Percentiles rank a stretch among this genome's conserved stretches.
Conservation (phyloP, 2,113 vertebrate species). For the Bolborhynchus lineola region DNA sequence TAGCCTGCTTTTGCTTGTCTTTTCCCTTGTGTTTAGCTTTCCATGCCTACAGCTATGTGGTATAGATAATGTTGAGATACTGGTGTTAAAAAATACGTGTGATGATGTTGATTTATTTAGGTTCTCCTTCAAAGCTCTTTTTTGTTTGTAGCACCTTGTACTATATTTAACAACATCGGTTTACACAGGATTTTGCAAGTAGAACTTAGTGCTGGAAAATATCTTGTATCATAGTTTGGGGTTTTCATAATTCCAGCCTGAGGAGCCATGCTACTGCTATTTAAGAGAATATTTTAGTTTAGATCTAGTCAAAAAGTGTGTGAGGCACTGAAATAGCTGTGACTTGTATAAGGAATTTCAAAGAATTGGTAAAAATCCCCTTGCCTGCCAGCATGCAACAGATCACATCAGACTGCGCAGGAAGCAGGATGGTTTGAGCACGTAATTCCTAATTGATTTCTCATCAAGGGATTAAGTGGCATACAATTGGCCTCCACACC, state of each 20-base stretch:
- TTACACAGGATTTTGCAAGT: not conserved
- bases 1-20: not conserved
- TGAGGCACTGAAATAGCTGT: not conserved
- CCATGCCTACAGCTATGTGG: not conserved
- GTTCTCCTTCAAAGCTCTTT: not conserved
- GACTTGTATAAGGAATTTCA: not conserved
- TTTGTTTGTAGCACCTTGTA: not conserved
- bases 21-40: not conserved
- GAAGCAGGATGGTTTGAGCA: slow-evolving; percentile 6
- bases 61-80: not conserved
- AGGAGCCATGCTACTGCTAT: not conserved
- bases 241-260: not conserved
- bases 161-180: not conserved
- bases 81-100: not conserved
- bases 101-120: not conserved
- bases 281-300: not conserved
- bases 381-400: not conserved
- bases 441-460: slow-evolving; percentile 29
- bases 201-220: not conserved
- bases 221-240: not conserved
- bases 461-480: not conserved
- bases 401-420: not conserved
- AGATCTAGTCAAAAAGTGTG: not conserved
- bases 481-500: not conserved
- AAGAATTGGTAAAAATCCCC: not conserved